Evolutionary conservation across 1,140 invertebrate species (phyloP).

Genomic region (Polyergus mexicanus): DNA sequence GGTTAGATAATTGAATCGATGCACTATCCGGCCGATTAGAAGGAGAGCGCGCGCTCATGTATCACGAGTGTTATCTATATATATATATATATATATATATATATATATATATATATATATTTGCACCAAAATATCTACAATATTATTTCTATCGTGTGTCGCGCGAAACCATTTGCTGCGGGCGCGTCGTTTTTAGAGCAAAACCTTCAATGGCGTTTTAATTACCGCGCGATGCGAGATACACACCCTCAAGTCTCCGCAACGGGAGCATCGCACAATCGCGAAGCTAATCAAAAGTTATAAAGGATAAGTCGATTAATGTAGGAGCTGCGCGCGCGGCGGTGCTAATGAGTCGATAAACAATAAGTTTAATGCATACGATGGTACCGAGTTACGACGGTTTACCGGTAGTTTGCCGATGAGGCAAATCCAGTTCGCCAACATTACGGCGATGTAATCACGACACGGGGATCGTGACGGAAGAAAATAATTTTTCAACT

Average conservation of each 20-base stretch:
- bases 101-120: too few species aligned
- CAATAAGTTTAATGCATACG: constrained; percentile 55
- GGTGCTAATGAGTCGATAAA: constrained; percentile 58
- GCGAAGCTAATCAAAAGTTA: constrained; percentile 37
- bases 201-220: constrained; percentile 9
- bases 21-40: constrained; percentile 23
- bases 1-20: constrained; percentile 64
- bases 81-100: too few species aligned
- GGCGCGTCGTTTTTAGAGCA: neutral
- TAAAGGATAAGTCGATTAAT: constrained; percentile 51
- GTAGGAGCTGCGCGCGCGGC: neutral
- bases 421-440: constrained; percentile 18
- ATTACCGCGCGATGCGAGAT: neutral
- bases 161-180: neutral
- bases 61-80: neutral
- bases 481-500: constrained; percentile 37
- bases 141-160: neutral
- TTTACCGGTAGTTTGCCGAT: constrained; percentile 21
- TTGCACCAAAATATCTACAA: constrained; percentile 22
- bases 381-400: constrained; percentile 30
- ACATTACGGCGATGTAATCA: constrained; percentile 47
- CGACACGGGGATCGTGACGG: constrained; percentile 15
- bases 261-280: constrained; percentile 1
- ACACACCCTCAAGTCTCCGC: neutral
- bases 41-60: neutral